These are phyloP conservation scores for Phymastichus coffea DNA, from an alignment of 1,140 invertebrate genomes.

Conservation along the genomic window DNA sequence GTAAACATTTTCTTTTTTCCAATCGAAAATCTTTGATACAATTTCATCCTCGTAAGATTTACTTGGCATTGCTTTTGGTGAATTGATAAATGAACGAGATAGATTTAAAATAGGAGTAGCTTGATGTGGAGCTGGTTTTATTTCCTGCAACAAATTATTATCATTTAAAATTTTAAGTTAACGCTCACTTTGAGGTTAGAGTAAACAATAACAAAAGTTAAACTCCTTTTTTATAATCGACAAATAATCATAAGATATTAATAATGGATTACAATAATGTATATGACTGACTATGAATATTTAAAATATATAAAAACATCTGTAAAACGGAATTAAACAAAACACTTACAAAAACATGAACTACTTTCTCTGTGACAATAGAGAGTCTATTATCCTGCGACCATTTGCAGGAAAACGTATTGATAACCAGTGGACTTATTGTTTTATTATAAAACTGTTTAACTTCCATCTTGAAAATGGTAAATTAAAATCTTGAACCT, in stretches of 20 bases:
- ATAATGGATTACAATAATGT: not conserved
- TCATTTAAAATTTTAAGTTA: not conserved
- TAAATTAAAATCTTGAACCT: too few species aligned
- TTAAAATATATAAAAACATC: constrained; percentile 1
- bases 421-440: constrained; percentile 41
- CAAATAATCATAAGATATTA: not conserved
- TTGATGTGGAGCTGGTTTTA: constrained; percentile 43
- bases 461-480: constrained; percentile 37
- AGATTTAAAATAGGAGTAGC: constrained; percentile 39
- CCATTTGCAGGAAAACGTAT: constrained; percentile 46
- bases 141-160: constrained; percentile 39
- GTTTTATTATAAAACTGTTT: constrained; percentile 45
- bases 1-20: constrained; percentile 41
- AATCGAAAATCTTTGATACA: constrained; percentile 35
- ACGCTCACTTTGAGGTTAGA: not conserved
- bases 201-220: not conserved
- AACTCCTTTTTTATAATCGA: not conserved
- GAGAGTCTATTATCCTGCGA: constrained; percentile 52
- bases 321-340: not conserved
- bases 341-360: constrained; percentile 50
- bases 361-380: constrained; percentile 45
- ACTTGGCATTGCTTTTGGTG: constrained; percentile 38
- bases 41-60: constrained; percentile 31
- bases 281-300: not conserved
- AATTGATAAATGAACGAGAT: constrained; percentile 45